Conservation (phyloP, 2,797 vertebrate species). For the Gastrophryne carolinensis region DNA sequence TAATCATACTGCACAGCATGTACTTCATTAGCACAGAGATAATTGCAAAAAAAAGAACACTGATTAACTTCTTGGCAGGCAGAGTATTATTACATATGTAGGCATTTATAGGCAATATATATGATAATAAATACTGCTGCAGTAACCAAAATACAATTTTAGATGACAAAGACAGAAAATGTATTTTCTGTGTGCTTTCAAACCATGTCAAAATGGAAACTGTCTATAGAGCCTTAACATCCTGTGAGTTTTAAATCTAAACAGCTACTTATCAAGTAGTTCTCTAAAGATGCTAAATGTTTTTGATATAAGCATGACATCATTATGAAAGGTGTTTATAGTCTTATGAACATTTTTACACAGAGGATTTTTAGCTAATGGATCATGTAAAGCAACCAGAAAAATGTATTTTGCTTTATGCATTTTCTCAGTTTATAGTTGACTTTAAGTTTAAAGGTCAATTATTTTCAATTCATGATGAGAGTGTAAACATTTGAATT, state of each 20-base stretch:
- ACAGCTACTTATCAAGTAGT: neutral
- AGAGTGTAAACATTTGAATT: no score
- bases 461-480: no score
- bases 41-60: neutral
- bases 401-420: no score
- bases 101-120: neutral
- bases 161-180: neutral
- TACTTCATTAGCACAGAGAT: constrained; percentile 12
- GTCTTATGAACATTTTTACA: no score
- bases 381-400: no score
- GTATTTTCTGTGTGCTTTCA: neutral
- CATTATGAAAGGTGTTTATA: neutral
- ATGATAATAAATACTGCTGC: neutral
- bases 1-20: constrained; percentile 3
- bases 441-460: no score
- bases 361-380: no score
- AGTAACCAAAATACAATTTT: neutral
- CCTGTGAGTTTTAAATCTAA: neutral
- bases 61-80: constrained; percentile 1
- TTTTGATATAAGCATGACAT: neutral
- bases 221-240: neutral
- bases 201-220: neutral
- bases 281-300: neutral
- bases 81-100: constrained; percentile 4
- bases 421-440: no score